Base-by-base conservation (phyloP, 2,888 invertebrate species). In the Heteromurus nitidus region DNA sequence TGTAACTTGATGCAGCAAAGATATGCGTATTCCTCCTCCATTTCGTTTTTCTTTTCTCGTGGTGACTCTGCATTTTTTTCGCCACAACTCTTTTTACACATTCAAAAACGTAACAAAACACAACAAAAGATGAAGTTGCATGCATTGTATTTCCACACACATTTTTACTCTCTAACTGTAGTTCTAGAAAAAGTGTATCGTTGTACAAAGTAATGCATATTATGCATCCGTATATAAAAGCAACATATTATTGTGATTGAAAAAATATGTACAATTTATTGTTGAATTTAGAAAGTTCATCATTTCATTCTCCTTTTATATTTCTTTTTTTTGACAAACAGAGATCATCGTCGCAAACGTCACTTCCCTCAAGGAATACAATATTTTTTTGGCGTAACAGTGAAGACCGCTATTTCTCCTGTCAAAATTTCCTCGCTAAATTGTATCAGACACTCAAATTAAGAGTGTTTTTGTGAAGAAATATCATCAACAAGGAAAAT, bases 221-320 rank as follows among this genome's bases (percentile, higher is more conserved):
- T n/a, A n/a, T n/a, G n/a, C n/a, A n/a, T n/a, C n/a, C n/a, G n/a
- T n/a, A n/a, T n/a, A n/a, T n/a, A n/a, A n/a, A n/a, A n/a, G n/a
- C n/a, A 24, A 62, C 30, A 28, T 20, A 31, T 64, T 31, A 44
- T 26, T 65, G 30, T 3, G 30, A 75, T 36, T 44, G 44, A 62
- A 70, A 58, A 47, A 65, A 64, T 73, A 73, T n/a, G n/a, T n/a
- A n/a, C n/a, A n/a, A n/a, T n/a, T 69, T 74, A 72, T 73, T 80
- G 74, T 62, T 67, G 28, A 80, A 80, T 79, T 80, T 80, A 67
- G 72, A 72, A 80, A 80, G 72, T 65, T 80, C 31, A 69, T 76
- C 36, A 20, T 22, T 20, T 55, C n/a, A 22, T 16, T 55, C 47
- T 47, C 47, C 47, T 47, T 47, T 47, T 47, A n/a, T 47, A 47